A percentile compares a stretch with the other conserved stretches of the same genome.
phyloP scores from a whole-genome alignment of 2,888 invertebrate genomes.

The Chrysolina haemoptera region DNA sequence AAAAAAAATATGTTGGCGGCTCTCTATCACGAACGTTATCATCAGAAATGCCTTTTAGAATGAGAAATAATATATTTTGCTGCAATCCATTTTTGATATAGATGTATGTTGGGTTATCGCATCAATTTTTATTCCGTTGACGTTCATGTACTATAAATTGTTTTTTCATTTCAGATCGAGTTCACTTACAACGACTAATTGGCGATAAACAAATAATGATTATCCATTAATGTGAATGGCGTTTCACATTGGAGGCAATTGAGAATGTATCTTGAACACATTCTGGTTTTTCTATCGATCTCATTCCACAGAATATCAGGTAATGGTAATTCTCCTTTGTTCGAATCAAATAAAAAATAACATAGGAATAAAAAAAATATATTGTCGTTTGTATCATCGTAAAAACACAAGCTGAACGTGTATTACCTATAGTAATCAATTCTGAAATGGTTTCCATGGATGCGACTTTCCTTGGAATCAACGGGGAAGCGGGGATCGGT shows the following conservation, averaged over 20 bases:
- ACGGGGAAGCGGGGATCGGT: too few relatives aligned
- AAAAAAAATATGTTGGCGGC: too few relatives aligned
- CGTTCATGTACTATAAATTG: constrained; percentile 40
- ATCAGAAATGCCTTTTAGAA: neutral
- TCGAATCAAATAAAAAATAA: too few relatives aligned
- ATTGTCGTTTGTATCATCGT: too few relatives aligned
- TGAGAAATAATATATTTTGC: neutral
- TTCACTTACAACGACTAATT: constrained; percentile 35
- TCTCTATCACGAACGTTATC: too few relatives aligned
- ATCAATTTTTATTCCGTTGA: constrained; percentile 1
- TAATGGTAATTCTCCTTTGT: constrained; percentile 34
- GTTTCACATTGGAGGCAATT: constrained; percentile 24
- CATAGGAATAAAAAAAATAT: too few relatives aligned
- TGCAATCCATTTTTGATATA: neutral
- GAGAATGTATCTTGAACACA: constrained; percentile 39
- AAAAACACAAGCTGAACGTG: too few relatives aligned
- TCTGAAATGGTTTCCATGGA: too few relatives aligned
- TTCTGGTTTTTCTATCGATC: constrained; percentile 32
- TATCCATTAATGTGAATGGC: constrained; percentile 31
- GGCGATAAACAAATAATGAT: constrained; percentile 35
- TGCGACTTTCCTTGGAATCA: too few relatives aligned
- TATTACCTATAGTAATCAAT: too few relatives aligned
- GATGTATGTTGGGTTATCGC: constrained; percentile 17
- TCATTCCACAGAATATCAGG: constrained; percentile 28
- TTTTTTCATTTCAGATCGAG: constrained; percentile 39